phyloP scores from a whole-genome alignment of 2,888 invertebrate genomes.

The Malthinus flaveolus region DNA sequence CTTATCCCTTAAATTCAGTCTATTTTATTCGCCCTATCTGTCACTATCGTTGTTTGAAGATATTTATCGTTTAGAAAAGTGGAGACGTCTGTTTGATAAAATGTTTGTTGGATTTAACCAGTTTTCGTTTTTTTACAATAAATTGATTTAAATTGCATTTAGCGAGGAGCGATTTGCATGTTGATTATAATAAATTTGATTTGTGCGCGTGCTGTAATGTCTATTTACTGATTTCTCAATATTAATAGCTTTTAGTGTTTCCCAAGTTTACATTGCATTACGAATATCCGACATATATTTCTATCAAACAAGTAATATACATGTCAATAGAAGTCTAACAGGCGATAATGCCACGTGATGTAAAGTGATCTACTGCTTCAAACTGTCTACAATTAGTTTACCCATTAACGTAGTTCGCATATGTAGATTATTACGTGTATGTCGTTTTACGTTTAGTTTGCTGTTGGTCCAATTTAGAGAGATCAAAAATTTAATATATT shows the following conservation, averaged over 20 bases:
- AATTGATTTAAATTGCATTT: slow-evolving; percentile 29
- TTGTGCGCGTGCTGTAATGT: no score
- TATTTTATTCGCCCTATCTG: slow-evolving; percentile 49
- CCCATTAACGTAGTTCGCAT: slow-evolving; percentile 50
- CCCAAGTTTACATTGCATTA: slow-evolving; percentile 12
- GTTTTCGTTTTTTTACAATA: background rate
- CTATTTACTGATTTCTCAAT: background rate
- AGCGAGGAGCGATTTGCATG: background rate
- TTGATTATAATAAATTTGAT: no score
- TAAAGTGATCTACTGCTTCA: slow-evolving; percentile 41
- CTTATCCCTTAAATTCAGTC: slow-evolving; percentile 46
- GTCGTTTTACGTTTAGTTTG: slow-evolving; percentile 19
- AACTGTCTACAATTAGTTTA: slow-evolving; percentile 50
- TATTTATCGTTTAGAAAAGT: slow-evolving; percentile 41
- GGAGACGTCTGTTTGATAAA: slow-evolving; percentile 35
- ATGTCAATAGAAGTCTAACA: slow-evolving; percentile 46
- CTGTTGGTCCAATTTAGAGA: slow-evolving; percentile 4
- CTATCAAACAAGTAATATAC: slow-evolving; percentile 46
- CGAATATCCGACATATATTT: slow-evolving; percentile 34
- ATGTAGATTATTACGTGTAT: slow-evolving; percentile 41
- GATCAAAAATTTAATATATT: no score
- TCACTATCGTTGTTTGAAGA: slow-evolving; percentile 47
- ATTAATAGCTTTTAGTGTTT: slow-evolving; percentile 7
- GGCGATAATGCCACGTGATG: slow-evolving; percentile 39
- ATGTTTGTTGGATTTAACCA: slow-evolving; percentile 26